Conservation (phyloP, 2,113 vertebrate genomes). For the Vidua macroura region DNA sequence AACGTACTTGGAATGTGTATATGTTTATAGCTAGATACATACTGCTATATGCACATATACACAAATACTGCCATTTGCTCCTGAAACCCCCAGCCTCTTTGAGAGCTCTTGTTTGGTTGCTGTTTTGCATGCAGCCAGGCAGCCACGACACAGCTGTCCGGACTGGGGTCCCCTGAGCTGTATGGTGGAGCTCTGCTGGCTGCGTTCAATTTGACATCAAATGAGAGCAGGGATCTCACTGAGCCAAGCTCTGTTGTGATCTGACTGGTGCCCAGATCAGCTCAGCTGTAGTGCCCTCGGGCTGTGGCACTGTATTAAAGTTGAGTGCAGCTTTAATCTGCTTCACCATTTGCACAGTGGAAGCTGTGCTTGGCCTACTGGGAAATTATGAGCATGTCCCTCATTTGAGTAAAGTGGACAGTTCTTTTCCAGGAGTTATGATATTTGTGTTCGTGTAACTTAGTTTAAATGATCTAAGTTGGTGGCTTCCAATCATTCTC, state of each 20-base stretch:
- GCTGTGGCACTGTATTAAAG: conserved; percentile 42
- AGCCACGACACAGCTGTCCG: not conserved
- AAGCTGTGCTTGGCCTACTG: conserved; percentile 21
- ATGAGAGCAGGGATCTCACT: conserved; percentile 9
- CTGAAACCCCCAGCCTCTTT: not conserved
- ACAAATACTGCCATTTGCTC: not conserved
- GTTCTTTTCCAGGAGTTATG: not conserved
- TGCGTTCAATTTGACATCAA: conserved; percentile 27
- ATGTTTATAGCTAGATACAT: not conserved
- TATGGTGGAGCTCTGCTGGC: not conserved
- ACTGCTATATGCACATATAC: not conserved
- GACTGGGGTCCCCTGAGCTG: conserved; percentile 12
- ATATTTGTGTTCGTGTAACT: not conserved
- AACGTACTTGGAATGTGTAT: not conserved
- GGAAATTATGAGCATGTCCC: conserved; percentile 36
- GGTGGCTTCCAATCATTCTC: not conserved
- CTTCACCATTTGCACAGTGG: not conserved
- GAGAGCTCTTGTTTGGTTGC: not conserved
- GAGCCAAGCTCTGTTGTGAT: not conserved
- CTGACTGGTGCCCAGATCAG: conserved; percentile 35
- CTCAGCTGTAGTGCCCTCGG: conserved; percentile 1
- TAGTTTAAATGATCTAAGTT: not conserved
- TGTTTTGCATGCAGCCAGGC: not conserved
- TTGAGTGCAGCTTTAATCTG: conserved; percentile 54
- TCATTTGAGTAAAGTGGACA: not conserved